Percentiles rank a stretch among this genome's conserved stretches.
These are phyloP conservation scores for Onychostruthus taczanowskii DNA, from an alignment of 2,113 vertebrate species.

Conservation along the genomic window DNA sequence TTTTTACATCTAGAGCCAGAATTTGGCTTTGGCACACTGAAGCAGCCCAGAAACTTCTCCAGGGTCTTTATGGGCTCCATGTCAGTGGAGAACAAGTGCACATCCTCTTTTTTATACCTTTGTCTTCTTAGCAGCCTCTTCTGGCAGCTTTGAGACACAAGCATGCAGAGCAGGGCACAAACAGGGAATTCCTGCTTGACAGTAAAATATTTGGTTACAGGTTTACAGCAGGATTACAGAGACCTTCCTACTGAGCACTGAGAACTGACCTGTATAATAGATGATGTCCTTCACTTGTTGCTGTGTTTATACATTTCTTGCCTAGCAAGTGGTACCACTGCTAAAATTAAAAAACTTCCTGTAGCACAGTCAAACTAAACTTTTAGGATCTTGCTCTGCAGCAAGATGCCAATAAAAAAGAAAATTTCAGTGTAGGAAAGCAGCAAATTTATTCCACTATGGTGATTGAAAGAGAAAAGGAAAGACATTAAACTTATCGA, in stretches of 20 bases:
- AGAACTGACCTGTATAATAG: background rate
- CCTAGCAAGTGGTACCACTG: background rate
- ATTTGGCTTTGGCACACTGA: background rate
- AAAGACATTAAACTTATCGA: background rate
- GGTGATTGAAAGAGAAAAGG: background rate
- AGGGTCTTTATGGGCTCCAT: background rate
- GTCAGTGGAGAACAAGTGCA: background rate
- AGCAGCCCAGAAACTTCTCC: background rate
- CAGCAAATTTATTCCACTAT: background rate
- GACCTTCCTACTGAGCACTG: background rate
- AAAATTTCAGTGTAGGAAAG: background rate
- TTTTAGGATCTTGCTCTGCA: background rate
- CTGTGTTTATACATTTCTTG: background rate
- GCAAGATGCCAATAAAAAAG: background rate
- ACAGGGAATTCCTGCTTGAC: rapidly evolving
- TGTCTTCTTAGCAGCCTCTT: background rate
- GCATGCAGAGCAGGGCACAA: background rate
- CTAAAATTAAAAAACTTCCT: background rate
- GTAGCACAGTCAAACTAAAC: background rate
- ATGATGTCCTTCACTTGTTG: background rate
- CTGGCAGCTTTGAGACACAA: background rate
- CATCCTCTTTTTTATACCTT: background rate
- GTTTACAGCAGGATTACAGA: background rate
- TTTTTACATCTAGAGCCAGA: background rate
- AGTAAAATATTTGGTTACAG: background rate